Evolutionary conservation across 1,140 invertebrate species (phyloP).

Genomic region (Brachionus koreanus): DNA sequence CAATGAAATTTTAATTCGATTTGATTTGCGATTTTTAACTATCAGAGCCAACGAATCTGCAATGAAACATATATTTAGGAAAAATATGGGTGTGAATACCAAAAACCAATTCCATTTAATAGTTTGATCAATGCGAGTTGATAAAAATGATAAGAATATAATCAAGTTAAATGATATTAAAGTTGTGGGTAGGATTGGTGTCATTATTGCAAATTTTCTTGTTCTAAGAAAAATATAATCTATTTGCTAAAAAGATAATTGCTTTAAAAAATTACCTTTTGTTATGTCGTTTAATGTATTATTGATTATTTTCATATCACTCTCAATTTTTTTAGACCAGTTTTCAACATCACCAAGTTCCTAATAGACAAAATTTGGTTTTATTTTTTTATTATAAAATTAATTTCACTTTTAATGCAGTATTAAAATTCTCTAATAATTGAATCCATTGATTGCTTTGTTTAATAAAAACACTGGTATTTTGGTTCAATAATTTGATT

Average conservation of each 20-base stretch:
- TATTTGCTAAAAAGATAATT: not conserved
- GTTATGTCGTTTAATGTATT: slow-evolving; percentile 13
- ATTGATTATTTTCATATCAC: slow-evolving; percentile 81
- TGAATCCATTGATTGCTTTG: slow-evolving; percentile 92
- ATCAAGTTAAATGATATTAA: slow-evolving; percentile 36
- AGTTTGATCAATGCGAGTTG: slow-evolving; percentile 19
- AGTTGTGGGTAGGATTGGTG: not conserved
- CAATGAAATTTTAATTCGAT: not conserved
- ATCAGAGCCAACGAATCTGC: not conserved
- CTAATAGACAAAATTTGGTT: slow-evolving; percentile 50
- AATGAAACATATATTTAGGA: not conserved
- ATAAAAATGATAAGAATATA: slow-evolving; percentile 29
- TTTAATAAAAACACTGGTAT: slow-evolving; percentile 87
- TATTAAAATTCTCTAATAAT: slow-evolving; percentile 88
- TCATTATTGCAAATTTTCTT: slow-evolving; percentile 18
- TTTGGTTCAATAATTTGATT: slow-evolving; percentile 89
- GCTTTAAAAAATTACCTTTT: not conserved
- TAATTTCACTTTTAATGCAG: slow-evolving; percentile 71
- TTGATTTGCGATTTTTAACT: not conserved
- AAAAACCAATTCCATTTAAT: slow-evolving; percentile 41
- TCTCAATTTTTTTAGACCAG: slow-evolving; percentile 93
- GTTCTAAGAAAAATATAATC: not conserved
- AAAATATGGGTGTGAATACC: slow-evolving; percentile 27
- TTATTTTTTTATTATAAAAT: not conserved
- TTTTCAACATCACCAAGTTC: slow-evolving; percentile 98